Percentiles rank a stretch among this genome's conserved stretches.
phyloP scores from a whole-genome alignment of 2,888 invertebrate species.

The Lordiphosa fenestrarum region DNA sequence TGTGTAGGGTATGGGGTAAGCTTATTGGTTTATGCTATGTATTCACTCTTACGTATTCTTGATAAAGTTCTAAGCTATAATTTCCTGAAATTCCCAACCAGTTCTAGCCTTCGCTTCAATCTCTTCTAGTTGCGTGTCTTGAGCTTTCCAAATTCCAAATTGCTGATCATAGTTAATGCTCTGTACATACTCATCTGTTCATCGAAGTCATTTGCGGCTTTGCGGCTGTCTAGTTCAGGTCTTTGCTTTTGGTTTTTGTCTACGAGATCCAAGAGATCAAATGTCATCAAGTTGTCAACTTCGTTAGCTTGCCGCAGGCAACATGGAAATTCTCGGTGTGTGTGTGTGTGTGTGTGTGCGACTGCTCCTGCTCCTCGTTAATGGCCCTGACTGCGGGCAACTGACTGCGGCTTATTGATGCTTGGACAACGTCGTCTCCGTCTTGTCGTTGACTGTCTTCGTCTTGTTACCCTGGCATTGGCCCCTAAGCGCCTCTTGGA shows the following conservation, averaged over 20 bases:
- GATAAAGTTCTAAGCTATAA: no score
- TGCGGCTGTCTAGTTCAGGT: constrained; percentile 17
- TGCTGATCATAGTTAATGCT: constrained; percentile 41
- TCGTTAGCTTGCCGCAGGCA: constrained; percentile 71
- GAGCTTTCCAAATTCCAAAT: constrained; percentile 35
- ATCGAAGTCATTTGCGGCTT: constrained; percentile 45
- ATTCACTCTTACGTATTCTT: no score
- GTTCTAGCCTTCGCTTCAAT: no score
- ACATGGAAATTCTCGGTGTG: constrained; percentile 15
- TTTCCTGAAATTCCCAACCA: no score
- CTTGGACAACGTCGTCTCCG: constrained; percentile 25
- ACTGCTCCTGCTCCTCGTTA: constrained; percentile 2
- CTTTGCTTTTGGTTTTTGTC: not conserved
- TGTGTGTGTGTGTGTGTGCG: not conserved
- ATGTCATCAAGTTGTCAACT: constrained; percentile 78
- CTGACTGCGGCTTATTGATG: constrained; percentile 67
- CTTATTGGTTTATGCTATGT: no score
- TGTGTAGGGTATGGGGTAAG: no score
- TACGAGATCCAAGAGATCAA: constrained; percentile 60
- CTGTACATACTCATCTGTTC: constrained; percentile 46
- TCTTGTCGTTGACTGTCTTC: constrained; percentile 33
- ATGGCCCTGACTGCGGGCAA: constrained; percentile 29
- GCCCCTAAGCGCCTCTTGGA: constrained; percentile 41
- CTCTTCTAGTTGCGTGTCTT: constrained; percentile 36
- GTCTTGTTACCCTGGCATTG: constrained; percentile 58